These are phyloP conservation scores for Sylvilagus bachmani DNA, from an alignment of 2,113 vertebrate genomes.

Conservation along the genomic window DNA sequence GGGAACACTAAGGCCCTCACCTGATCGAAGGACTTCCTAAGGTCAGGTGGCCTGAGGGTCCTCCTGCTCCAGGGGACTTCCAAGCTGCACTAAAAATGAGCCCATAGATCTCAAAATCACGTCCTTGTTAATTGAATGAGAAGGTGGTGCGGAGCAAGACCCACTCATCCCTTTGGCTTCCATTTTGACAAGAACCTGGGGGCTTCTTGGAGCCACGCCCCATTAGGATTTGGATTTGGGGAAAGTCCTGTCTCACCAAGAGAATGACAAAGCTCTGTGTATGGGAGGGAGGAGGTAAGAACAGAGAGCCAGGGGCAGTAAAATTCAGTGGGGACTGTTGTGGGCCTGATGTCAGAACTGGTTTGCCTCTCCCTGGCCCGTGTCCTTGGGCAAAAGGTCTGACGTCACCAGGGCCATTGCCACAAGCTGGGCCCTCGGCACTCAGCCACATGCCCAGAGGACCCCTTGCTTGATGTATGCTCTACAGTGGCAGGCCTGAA, in stretches of 20 bases:
- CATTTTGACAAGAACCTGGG: not conserved
- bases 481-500: not conserved
- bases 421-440: no score
- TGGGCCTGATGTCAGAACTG: not conserved
- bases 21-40: no score
- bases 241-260: not conserved
- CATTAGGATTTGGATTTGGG: no score
- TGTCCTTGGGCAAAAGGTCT: not conserved
- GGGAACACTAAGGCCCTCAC: not conserved
- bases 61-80: conserved; percentile 20
- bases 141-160: not conserved
- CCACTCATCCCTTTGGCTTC: not conserved
- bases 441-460: not conserved
- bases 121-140: conserved; percentile 23
- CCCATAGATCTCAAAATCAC: conserved; percentile 19
- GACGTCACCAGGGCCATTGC: not conserved
- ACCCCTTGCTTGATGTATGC: no score
- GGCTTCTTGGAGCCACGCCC: not conserved
- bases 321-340: not conserved
- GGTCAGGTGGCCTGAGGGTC: not conserved
- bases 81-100: not conserved
- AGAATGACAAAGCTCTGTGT: no score
- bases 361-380: not conserved
- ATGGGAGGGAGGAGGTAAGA: not conserved
- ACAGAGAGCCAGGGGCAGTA: not conserved